Base-by-base conservation (phyloP, 2,888 invertebrate genomes). In the Sabatieria punctata region DNA sequence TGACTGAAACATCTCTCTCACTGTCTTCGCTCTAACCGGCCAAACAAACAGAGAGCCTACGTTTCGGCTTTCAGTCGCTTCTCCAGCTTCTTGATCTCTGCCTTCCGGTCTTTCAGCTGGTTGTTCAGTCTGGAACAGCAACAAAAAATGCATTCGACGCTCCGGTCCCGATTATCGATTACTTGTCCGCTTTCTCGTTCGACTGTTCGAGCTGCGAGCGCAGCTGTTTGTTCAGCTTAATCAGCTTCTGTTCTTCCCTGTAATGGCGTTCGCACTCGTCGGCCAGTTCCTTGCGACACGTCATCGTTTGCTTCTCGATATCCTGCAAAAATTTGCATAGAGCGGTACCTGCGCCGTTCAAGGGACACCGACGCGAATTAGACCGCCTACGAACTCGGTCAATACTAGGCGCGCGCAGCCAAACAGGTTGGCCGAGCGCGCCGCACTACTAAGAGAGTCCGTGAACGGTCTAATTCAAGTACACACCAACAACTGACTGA, bases 1-100 rank as follows among this genome's bases (percentile, higher is more conserved):
- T 39, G 44, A 30, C 49, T 41, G 19, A 38, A 38, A 33, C n/a
- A 13, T 33, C 25, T 47, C 49, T 24, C 30, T n/a, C 13, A n/a
- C n/a, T n/a, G n/a, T n/a, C n/a, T n/a, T n/a, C n/a, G n/a, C n/a
- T n/a, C n/a, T n/a, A n/a, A n/a, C n/a, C n/a, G n/a, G n/a, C n/a
- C n/a, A n/a, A n/a, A n/a, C n/a, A n/a, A n/a, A n/a, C n/a, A n/a
- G n/a, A 30, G 8, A 15, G 30, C 30, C 8, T 37, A 40, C 26
- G 26, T 25, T 26, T 51, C 49, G 2, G 18, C 22, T 35, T 49
- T 51, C 15, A 49, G 38, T 25, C 48, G 48, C 47, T 56, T 62
- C 40, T 61, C 60, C 40, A 57, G 41, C 41, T 54, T 54, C 51
- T 61, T 60, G 25, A 58, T 46, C 43, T 58, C 48, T 25, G 43